A percentile compares a stretch with the other conserved stretches of the same genome.
Conservation (phyloP, 2,888 invertebrate species). For the Ophraella communa region DNA sequence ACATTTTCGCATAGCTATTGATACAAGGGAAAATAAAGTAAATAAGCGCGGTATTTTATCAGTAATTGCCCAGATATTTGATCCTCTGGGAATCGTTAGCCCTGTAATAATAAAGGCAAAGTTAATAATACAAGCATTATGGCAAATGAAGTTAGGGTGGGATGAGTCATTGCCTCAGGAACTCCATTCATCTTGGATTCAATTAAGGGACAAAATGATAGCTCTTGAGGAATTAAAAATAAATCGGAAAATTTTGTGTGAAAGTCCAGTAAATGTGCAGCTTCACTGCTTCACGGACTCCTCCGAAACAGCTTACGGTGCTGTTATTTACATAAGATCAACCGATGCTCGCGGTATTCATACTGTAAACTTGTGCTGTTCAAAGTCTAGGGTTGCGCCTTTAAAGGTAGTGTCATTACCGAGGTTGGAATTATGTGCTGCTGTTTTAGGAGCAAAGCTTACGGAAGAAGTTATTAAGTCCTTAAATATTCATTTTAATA, state of each 20-base stretch:
- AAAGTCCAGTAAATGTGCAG: conserved; percentile 10
- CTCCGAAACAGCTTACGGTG: conserved; percentile 11
- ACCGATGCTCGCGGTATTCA: not conserved
- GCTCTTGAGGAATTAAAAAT: not conserved
- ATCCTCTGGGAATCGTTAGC: conserved; percentile 7
- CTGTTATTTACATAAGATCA: not conserved
- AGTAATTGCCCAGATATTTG: conserved; percentile 11
- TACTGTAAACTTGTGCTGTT: conserved; percentile 15
- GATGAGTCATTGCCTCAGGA: conserved; percentile 14
- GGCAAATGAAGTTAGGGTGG: conserved; percentile 14
- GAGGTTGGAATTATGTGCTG: conserved; percentile 20
- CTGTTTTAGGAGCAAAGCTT: conserved; percentile 11
- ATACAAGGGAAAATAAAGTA: not conserved
- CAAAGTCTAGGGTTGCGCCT: conserved; percentile 26
- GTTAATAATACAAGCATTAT: conserved; percentile 11
- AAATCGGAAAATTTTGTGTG: conserved; percentile 12
- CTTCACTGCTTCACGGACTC: conserved; percentile 30
- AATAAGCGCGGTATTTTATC: conserved; percentile 14
- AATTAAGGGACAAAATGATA: not conserved
- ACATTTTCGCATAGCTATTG: not conserved
- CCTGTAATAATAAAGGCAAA: conserved; percentile 17
- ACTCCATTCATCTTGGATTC: conserved; percentile 9
- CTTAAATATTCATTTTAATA: conserved; percentile 7
- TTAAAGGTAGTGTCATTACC: conserved; percentile 20
- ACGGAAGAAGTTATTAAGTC: not conserved